Percentiles rank a stretch among this genome's conserved stretches.
Evolutionary conservation across 2,797 vertebrate species (phyloP).

Genomic region (Fratercula arctica): DNA sequence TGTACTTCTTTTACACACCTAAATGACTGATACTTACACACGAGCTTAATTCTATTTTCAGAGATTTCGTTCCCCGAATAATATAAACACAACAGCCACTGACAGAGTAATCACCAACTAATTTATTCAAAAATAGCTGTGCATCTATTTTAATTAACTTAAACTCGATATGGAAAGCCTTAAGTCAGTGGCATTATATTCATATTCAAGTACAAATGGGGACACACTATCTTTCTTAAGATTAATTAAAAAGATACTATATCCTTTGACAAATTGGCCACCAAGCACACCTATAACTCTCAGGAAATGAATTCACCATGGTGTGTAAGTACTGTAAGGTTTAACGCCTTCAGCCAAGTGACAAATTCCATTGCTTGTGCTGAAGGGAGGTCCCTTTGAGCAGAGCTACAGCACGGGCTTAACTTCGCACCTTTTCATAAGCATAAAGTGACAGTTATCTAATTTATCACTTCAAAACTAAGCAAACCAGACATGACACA

Average conservation of each 20-base stretch:
- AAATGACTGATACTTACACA: not conserved
- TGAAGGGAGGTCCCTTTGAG: not conserved
- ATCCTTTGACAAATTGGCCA: not conserved
- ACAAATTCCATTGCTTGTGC: not conserved
- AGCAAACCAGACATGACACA: not conserved
- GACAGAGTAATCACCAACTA: not conserved
- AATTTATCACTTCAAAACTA: constrained; percentile 1
- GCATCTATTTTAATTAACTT: not conserved
- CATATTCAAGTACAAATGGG: not conserved
- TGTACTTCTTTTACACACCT: not conserved
- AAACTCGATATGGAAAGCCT: not conserved
- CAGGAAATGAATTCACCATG: not conserved
- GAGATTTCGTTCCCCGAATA: not conserved
- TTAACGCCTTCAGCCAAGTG: not conserved
- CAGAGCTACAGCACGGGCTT: not conserved
- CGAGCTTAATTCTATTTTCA: not conserved
- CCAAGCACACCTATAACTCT: not conserved
- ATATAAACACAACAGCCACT: not conserved
- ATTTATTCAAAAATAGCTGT: not conserved
- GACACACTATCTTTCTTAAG: not conserved
- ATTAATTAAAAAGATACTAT: not conserved
- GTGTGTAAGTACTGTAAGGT: not conserved
- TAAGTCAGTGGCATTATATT: not conserved
- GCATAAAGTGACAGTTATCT: not conserved
- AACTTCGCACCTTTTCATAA: not conserved